Conservation (phyloP, 2,113 vertebrate species). For the Thinocorus orbignyianus region DNA sequence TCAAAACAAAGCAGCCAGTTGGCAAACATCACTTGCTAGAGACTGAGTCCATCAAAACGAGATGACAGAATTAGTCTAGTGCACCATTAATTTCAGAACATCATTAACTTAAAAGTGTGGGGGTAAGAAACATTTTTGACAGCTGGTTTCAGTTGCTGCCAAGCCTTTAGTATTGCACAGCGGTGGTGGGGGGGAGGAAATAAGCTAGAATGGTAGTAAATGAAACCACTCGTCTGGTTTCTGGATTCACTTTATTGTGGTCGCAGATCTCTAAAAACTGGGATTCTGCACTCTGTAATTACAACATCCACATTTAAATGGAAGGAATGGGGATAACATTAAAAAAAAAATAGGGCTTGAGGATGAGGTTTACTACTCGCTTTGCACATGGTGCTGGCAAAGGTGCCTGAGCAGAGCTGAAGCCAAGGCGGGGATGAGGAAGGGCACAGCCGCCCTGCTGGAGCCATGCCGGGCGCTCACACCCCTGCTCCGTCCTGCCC, state of each 20-base stretch:
- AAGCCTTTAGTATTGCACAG: slow-evolving; percentile 49
- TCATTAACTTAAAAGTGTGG: slow-evolving; percentile 41
- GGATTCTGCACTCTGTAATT: slow-evolving; percentile 63
- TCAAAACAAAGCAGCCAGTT: neutral
- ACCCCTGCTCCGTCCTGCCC: rapidly evolving
- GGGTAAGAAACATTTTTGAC: slow-evolving; percentile 46
- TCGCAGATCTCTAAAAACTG: slow-evolving; percentile 56
- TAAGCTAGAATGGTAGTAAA: slow-evolving; percentile 63
- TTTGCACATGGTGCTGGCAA: neutral
- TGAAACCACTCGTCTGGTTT: slow-evolving; percentile 69
- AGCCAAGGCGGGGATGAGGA: neutral
- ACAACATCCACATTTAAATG: slow-evolving; percentile 26
- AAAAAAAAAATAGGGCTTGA: neutral
- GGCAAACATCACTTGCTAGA: neutral
- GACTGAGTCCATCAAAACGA: neutral
- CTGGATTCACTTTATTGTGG: slow-evolving; percentile 73
- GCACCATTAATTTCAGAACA: slow-evolving; percentile 41
- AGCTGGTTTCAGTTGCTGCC: slow-evolving; percentile 70
- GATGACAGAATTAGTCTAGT: neutral
- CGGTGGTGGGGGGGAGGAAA: slow-evolving; percentile 46
- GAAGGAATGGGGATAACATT: neutral
- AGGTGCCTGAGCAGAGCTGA: neutral
- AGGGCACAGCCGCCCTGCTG: rapidly evolving
- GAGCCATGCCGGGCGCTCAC: neutral
- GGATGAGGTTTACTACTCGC: neutral